A percentile compares a stretch with the other conserved stretches of the same genome.
Conservation (phyloP, 35 echinoderm and acorn worm species). For the Hemicentrotus pulcherrimus region DNA sequence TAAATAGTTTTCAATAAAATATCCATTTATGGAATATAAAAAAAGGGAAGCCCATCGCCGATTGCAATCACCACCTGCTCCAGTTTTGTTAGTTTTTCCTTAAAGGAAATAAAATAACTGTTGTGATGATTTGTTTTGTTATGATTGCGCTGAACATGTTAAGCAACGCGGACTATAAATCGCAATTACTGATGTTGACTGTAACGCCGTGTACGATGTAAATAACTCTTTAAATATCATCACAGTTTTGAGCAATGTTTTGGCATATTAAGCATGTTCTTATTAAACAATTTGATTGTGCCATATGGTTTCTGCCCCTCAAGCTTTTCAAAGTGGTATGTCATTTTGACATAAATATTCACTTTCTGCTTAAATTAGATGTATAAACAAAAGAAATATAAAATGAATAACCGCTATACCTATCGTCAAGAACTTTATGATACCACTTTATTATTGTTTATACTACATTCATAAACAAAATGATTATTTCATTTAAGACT, state of each 20-base stretch:
- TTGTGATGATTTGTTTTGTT: conserved; percentile 29
- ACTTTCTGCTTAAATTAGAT: too few relatives aligned
- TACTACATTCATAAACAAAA: too few relatives aligned
- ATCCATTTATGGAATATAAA: background rate
- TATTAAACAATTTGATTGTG: background rate
- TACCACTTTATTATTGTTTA: too few relatives aligned
- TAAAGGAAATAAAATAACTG: background rate
- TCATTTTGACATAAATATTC: background rate
- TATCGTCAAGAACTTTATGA: too few relatives aligned
- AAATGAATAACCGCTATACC: too few relatives aligned
- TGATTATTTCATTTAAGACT: too few relatives aligned
- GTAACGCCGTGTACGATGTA: background rate
- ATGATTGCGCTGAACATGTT: background rate
- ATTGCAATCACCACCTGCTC: conserved; percentile 16
- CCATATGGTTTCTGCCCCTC: background rate
- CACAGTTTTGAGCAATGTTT: background rate
- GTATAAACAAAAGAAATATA: background rate
- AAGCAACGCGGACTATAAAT: background rate
- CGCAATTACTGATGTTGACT: background rate
- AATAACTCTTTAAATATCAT: conserved; percentile 5
- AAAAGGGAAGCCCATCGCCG: background rate
- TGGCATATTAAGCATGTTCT: background rate
- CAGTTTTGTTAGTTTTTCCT: background rate
- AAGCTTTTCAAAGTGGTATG: background rate
- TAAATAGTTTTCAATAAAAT: background rate